These are phyloP conservation scores for Synanthedon andrenaeformis DNA, from an alignment of 2,888 invertebrate genomes.

Conservation along the genomic window DNA sequence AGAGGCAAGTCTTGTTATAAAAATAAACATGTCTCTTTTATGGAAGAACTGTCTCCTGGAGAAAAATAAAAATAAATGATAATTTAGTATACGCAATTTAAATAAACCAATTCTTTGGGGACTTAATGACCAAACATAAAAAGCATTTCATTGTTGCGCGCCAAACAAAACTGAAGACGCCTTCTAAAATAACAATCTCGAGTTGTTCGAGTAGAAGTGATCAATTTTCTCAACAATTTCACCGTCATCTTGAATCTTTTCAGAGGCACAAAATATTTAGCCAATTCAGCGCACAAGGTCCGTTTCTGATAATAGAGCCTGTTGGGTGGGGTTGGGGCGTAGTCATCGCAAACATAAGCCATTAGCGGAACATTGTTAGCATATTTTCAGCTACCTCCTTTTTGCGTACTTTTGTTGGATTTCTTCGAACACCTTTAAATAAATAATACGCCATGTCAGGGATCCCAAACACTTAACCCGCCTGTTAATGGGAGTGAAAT, in stretches of 20 bases:
- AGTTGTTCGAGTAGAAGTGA: constrained; percentile 56
- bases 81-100: too few relatives aligned
- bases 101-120: too few relatives aligned
- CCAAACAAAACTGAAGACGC: constrained; percentile 23
- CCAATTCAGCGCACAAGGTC: constrained; percentile 62
- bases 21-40: neutral
- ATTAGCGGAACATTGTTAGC: constrained; percentile 58
- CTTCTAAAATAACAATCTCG: constrained; percentile 37
- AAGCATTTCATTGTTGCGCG: neutral
- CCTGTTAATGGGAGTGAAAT: too few relatives aligned
- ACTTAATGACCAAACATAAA: neutral
- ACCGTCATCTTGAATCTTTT: constrained; percentile 66
- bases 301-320: constrained; percentile 57
- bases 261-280: constrained; percentile 64
- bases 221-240: constrained; percentile 68
- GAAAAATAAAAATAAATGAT: too few relatives aligned
- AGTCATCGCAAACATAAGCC: constrained; percentile 64
- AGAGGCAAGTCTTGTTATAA: neutral
- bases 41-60: too few relatives aligned
- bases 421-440: constrained; percentile 28
- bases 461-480: too few relatives aligned
- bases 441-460: constrained; percentile 5
- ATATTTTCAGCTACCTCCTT: constrained; percentile 45
- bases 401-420: constrained; percentile 28
- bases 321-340: constrained; percentile 53